Evolutionary conservation across 2,113 vertebrate species (phyloP).

Genomic region (Octodon degus): DNA sequence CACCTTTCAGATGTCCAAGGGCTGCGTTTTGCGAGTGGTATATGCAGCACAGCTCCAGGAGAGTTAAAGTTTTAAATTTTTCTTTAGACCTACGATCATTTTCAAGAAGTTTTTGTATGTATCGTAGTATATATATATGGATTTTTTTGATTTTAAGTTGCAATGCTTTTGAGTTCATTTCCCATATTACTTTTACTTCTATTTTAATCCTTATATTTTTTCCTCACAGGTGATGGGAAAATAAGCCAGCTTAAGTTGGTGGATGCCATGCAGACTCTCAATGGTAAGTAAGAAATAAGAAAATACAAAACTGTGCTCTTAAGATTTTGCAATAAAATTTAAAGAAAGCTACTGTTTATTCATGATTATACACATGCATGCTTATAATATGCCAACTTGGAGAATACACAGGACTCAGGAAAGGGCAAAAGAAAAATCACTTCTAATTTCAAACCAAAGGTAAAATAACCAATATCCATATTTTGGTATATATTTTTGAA

Average conservation of each 20-base stretch:
- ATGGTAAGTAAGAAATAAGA: not conserved
- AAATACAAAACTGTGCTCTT: not conserved
- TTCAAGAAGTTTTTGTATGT: no score
- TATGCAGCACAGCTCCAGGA: no score
- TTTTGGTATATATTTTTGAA: not conserved
- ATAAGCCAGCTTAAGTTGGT: constrained; percentile 15
- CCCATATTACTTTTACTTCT: not conserved
- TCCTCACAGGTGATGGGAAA: constrained; percentile 6
- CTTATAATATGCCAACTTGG: not conserved
- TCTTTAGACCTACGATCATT: no score
- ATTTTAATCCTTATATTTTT: not conserved
- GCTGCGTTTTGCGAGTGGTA: no score
- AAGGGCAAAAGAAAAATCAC: not conserved
- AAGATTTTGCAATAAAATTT: not conserved
- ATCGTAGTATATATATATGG: not conserved
- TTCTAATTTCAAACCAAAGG: not conserved
- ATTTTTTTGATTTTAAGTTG: not conserved
- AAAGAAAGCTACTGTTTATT: not conserved
- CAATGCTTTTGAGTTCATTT: not conserved
- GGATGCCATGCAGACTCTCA: not conserved
- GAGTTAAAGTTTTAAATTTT: no score
- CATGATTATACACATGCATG: not conserved
- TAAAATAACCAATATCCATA: not conserved
- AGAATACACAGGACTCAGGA: not conserved
- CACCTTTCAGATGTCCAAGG: no score